These are phyloP conservation scores for Peromyscus nudipes DNA, from an alignment of 2,797 vertebrate genomes.

Conservation along the genomic window DNA sequence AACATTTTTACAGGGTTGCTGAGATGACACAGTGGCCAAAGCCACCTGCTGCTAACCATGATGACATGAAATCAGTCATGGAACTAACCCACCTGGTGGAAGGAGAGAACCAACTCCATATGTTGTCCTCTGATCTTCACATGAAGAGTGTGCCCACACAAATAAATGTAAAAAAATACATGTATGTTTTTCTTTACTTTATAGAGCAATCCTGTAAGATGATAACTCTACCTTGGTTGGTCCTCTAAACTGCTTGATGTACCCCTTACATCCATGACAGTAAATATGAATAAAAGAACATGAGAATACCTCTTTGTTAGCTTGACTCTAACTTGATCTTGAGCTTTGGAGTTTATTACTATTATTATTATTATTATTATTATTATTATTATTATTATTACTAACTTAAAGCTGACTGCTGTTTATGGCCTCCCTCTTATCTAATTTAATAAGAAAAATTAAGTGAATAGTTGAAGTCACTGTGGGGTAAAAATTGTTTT, in stretches of 20 bases:
- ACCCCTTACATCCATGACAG: not conserved
- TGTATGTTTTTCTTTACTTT: not conserved
- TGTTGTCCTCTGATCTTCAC: not conserved
- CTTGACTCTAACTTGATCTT: not conserved
- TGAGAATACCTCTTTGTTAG: not conserved
- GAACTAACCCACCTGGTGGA: not conserved
- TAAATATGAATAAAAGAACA: not conserved
- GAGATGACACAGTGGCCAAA: too few relatives aligned
- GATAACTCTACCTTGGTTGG: not conserved
- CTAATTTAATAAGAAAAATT: slow-evolving; percentile 27
- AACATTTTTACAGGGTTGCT: not conserved
- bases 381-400: not conserved
- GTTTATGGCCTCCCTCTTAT: not conserved
- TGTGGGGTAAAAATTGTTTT: not conserved
- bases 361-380: not conserved
- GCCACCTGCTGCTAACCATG: not conserved
- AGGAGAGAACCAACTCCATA: not conserved
- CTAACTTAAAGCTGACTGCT: not conserved
- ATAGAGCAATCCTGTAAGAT: not conserved
- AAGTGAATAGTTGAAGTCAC: not conserved
- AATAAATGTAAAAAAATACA: not conserved
- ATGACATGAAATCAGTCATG: too few relatives aligned
- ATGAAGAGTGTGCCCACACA: not conserved
- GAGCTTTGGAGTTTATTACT: not conserved
- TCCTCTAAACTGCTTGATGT: not conserved